Conservation (phyloP, 2,888 invertebrate genomes). For the Elysia crispata region DNA sequence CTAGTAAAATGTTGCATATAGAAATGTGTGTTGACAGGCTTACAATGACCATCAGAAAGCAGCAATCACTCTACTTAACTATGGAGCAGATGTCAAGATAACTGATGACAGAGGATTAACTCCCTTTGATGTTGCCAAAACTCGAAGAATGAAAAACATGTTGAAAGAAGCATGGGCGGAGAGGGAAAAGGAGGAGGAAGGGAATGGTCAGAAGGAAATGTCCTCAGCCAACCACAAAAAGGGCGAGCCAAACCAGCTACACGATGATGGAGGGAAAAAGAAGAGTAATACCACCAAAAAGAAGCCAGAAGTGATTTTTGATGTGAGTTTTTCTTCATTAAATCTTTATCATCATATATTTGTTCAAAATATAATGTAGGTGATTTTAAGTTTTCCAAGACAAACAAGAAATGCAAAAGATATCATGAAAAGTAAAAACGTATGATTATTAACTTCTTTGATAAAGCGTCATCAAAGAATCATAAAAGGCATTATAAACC, state of each 20-base stretch:
- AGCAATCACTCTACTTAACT: conserved; percentile 64
- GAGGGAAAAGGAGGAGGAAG: conserved; percentile 55
- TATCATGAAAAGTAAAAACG: too few species aligned
- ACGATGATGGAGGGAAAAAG: not conserved
- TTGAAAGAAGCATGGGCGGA: conserved; percentile 73
- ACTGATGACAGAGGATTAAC: conserved; percentile 74
- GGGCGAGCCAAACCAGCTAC: conserved; percentile 41
- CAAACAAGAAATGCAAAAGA: too few species aligned
- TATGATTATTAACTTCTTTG: too few species aligned
- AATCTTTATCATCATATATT: not conserved
- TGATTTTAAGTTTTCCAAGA: too few species aligned
- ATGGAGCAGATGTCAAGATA: conserved; percentile 73
- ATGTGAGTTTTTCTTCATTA: conserved; percentile 60
- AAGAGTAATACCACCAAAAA: conserved; percentile 57
- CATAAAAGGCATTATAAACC: too few species aligned
- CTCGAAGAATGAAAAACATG: conserved; percentile 68
- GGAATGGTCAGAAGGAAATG: not conserved
- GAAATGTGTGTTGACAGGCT: conserved; percentile 60
- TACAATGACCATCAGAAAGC: conserved; percentile 73
- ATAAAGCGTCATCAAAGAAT: too few species aligned
- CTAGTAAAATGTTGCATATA: too few species aligned
- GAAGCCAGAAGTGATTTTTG: conserved; percentile 71
- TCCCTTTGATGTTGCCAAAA: conserved; percentile 73
- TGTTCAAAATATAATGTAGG: not conserved
- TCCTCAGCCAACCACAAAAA: not conserved